Evolutionary conservation across 1,140 invertebrate genomes (phyloP), one percentile per base, ranked within the genome.

Genomic region (Drosophila arizonae): DNA sequence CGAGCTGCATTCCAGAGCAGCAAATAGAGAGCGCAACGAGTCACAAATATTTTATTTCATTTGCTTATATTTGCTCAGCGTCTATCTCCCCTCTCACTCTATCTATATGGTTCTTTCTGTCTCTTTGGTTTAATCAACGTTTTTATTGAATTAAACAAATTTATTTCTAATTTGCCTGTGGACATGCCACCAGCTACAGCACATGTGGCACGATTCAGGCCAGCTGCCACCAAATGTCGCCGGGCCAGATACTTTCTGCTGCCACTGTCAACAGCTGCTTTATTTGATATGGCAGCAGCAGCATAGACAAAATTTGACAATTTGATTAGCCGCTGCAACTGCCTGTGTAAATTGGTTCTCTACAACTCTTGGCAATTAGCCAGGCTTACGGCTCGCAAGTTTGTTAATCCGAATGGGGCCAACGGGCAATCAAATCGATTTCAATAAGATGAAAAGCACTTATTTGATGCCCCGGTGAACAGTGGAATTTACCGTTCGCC

Each of bases 91-190:
- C 24, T 11, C 46, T 24, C 15, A 13, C 33, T 11, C 15, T 8
- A 2, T 11, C 28, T 24, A 46, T 24, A 46, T 8, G 28, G 3
- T 11, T 30, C 28, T 30, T 15, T n/a, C 60, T 9, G 8, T 50
- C 15, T 36, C 2, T 33, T 9, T 33, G 8, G 39, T 79, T 79
- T 76, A 86, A 86, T 87, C 79, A 82, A 87, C 69, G 56, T 72
- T 77, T 71, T 71, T 72, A 86, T 87, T 77, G 76, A 79, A 86
- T 82, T 79, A 79, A 81, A 79, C 79, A 87, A 86, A 86, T 82
- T 87, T 82, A 82, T 71, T 82, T 82, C 75, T 82, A 88, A 87
- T 79, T 79, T 73, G 76, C 48, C 58, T 45, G 39, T 74, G 13
- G 58, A 41, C 52, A 63, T 61, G 24, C 68, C 30, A 51, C 21